Percentiles rank a stretch among this genome's conserved stretches.
Evolutionary conservation across 1,140 invertebrate species (phyloP).

Genomic region (Macrostomum lignano): DNA sequence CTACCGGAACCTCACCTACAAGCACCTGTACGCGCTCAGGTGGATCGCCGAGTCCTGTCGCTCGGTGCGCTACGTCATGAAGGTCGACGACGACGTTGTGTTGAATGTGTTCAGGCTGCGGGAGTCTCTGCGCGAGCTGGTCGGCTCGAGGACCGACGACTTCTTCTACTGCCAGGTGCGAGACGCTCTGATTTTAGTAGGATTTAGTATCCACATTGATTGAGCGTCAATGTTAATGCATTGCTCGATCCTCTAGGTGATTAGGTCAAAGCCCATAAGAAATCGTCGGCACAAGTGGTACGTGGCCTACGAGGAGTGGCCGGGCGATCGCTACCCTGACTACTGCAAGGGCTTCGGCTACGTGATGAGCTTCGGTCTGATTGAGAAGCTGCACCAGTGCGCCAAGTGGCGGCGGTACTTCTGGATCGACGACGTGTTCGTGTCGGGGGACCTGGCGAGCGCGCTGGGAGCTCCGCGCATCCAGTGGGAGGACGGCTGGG

Average conservation of each 20-base stretch:
- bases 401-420: conserved; percentile 16
- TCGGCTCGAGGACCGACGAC: background rate
- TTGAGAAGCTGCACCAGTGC: conserved; percentile 14
- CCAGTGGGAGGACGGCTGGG: no score
- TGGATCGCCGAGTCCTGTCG: conserved; percentile 41
- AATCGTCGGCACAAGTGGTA: conserved; percentile 27
- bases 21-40: conserved; percentile 48
- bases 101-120: conserved; percentile 36
- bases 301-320: conserved; percentile 20
- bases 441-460: no score
- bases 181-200: background rate
- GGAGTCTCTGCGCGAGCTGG: conserved; percentile 3
- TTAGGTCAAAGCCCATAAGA: conserved; percentile 15
- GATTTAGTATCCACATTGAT: no score
- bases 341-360: conserved; percentile 28
- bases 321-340: conserved; percentile 18
- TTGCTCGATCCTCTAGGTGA: no score
- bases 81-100: conserved; percentile 61
- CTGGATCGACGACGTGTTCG: conserved; percentile 27
- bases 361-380: conserved; percentile 20
- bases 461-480: no score
- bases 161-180: conserved; percentile 8
- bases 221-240: no score
- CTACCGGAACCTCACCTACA: conserved; percentile 18
- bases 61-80: conserved; percentile 40